These are phyloP conservation scores for Thunnus albacares DNA, from an alignment of 2,797 vertebrate species.

Conservation along the genomic window DNA sequence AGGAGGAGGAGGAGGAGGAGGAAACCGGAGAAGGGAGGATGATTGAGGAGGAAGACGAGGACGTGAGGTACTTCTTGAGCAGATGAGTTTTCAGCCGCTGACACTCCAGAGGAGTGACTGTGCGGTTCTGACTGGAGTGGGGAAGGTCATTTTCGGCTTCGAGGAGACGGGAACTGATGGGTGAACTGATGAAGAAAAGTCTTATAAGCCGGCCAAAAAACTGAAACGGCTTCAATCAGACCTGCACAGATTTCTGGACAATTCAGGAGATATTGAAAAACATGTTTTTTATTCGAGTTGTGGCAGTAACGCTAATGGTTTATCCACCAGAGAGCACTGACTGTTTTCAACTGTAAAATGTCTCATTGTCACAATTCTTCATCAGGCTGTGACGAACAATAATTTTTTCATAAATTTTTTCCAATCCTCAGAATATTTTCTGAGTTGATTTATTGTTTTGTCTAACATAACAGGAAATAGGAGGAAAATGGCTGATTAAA, in stretches of 20 bases:
- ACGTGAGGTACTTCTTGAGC: constrained; percentile 43
- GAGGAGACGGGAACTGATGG: constrained; percentile 27
- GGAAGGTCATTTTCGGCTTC: constrained; percentile 54
- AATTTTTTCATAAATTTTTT: too few relatives aligned
- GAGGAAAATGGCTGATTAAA: too few relatives aligned
- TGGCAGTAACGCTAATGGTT: too few relatives aligned
- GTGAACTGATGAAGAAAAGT: constrained; percentile 29
- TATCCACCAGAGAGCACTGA: too few relatives aligned
- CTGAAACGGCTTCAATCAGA: constrained; percentile 8
- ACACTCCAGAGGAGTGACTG: constrained; percentile 52
- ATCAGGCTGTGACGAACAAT: too few relatives aligned
- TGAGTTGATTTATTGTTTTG: too few relatives aligned
- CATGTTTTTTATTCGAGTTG: too few relatives aligned
- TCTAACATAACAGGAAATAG: too few relatives aligned
- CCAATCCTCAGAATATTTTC: too few relatives aligned
- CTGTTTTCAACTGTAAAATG: too few relatives aligned
- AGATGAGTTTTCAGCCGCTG: constrained; percentile 62
- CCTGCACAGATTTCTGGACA: neutral
- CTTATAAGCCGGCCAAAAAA: neutral
- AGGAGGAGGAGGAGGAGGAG: constrained; percentile 4
- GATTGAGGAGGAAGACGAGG: constrained; percentile 48
- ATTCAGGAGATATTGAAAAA: too few relatives aligned
- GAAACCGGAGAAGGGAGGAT: constrained; percentile 45
- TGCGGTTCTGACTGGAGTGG: constrained; percentile 33
- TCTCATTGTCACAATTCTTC: too few relatives aligned